A percentile compares a stretch with the other conserved stretches of the same genome.
Conservation (phyloP, 1,140 invertebrate genomes). For the Drosophila sproati region DNA sequence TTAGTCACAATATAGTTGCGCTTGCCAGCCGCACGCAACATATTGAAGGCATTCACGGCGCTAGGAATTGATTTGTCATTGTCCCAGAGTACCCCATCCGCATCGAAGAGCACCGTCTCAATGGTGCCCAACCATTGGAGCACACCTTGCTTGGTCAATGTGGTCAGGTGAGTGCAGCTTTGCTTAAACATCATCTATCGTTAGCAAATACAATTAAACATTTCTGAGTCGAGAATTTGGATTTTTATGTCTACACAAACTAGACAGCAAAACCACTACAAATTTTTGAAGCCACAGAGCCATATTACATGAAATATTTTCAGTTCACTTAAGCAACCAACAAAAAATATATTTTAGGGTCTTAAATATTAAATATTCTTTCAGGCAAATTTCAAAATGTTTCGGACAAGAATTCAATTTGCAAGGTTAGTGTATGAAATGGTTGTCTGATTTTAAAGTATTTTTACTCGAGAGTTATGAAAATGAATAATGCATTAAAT, state of each 20-base stretch:
- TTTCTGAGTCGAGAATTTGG: not conserved
- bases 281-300: not conserved
- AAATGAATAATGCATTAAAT: no score
- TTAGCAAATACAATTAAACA: not conserved
- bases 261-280: not conserved
- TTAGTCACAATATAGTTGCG: slow-evolving; percentile 46
- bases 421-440: no score
- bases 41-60: slow-evolving; percentile 50
- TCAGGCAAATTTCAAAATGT: no score
- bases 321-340: not conserved
- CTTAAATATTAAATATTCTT: no score
- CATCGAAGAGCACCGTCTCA: slow-evolving; percentile 61
- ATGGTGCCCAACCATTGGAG: slow-evolving; percentile 49
- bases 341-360: no score
- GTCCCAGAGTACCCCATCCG: slow-evolving; percentile 65
- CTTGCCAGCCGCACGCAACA: slow-evolving; percentile 16
- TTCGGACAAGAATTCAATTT: no score
- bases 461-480: no score
- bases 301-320: not conserved
- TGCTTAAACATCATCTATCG: slow-evolving; percentile 49
- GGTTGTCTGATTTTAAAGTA: no score
- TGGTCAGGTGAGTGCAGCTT: slow-evolving; percentile 47
- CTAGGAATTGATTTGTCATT: slow-evolving; percentile 32
- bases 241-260: not conserved
- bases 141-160: slow-evolving; percentile 52